Base-by-base conservation (phyloP, 2,888 invertebrate genomes). In the Macaria notata region DNA sequence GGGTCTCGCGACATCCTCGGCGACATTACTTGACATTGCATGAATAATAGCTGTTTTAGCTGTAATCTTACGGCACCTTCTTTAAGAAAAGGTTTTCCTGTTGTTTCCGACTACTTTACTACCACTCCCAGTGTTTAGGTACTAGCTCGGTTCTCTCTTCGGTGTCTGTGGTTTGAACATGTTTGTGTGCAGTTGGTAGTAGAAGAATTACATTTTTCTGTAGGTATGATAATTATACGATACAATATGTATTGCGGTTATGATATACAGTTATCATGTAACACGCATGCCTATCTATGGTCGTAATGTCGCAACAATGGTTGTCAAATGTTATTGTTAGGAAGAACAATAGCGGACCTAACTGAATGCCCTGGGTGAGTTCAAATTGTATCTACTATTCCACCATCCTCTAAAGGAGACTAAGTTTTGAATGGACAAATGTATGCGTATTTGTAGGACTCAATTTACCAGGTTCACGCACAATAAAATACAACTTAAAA, bases 291-390 rank as follows among this genome's bases (percentile, higher is more conserved):
- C 44, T 57, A 53, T 52, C 46, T 53, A 56, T 46, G 50, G 50
- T 49, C 33, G 41, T 49, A 6, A 55, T 48, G 41, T 41, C n/a
- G 63, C 57, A 64, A 77, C 75, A 81, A 80, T 76, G 64, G 71
- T 60, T 56, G 68, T 75, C 70, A 71, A 75, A 78, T 75, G 75
- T 78, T 75, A 79, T 79, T 79, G 73, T 76, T 72, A 60, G 30
- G 54, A 54, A 59, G 57, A 59, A 79, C 76, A 81, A 79, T 79
- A 60, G 71, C 50, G 44, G 47, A 38, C 50, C 52, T 57, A 59
- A 60, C 61, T 63, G 43, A 57, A 46, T 58, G 59, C 56, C 56
- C 55, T 48, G 36, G 58, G 49, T 56, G 39, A 49, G 49, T 43
- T 58, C 57, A 56, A 52, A 50, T 54, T 52, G 43, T 46, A 56